These are phyloP conservation scores for Pseudoatta argentina DNA, from an alignment of 1,140 invertebrate genomes.

Conservation along the genomic window DNA sequence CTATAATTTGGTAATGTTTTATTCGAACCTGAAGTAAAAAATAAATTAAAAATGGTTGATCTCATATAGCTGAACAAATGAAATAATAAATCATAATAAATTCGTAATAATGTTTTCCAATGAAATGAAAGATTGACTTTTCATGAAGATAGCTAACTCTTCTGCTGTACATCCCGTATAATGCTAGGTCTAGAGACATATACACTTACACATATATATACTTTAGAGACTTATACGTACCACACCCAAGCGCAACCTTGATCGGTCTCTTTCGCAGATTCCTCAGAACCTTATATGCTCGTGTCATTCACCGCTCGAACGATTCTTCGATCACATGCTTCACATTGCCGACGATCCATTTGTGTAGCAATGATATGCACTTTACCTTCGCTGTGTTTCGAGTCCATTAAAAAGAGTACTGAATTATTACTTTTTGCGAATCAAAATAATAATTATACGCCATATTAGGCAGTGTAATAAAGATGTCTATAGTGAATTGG, in stretches of 20 bases:
- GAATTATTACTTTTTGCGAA: slow-evolving; percentile 7
- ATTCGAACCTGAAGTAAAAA: too few species aligned
- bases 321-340: slow-evolving; percentile 57
- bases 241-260: slow-evolving; percentile 76
- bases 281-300: slow-evolving; percentile 71
- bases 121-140: not conserved
- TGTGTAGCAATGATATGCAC: not conserved
- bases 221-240: not conserved
- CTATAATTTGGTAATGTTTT: too few species aligned
- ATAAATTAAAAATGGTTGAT: too few species aligned
- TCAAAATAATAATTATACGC: not conserved
- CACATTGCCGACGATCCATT: not conserved
- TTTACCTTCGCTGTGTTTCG: not conserved
- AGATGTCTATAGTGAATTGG: not conserved
- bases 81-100: not conserved
- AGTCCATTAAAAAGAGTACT: not conserved
- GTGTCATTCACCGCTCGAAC: slow-evolving; percentile 58
- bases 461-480: not conserved
- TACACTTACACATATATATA: too few species aligned
- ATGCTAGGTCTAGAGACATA: not conserved
- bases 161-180: not conserved
- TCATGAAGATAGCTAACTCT: slow-evolving; percentile 6
- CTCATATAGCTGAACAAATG: too few species aligned
- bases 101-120: not conserved
- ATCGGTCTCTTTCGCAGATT: slow-evolving; percentile 77